Evolutionary conservation across 2,888 invertebrate genomes (phyloP), one percentile per base, ranked within the genome.

Genomic region (Hyposoter dolosus): DNA sequence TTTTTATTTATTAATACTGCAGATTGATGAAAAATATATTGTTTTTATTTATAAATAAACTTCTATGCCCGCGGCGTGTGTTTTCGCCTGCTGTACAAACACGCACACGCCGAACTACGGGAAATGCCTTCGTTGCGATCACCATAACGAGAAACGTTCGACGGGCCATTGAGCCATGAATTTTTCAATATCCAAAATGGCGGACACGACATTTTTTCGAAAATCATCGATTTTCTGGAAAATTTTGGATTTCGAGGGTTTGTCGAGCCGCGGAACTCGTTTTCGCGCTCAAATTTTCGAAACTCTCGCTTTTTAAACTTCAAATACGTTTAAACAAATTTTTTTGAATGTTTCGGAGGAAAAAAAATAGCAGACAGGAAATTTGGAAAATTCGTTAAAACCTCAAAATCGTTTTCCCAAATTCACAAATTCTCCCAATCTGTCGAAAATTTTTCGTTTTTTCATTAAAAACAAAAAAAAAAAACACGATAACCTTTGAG

Each of bases 1-100:
- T 40, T 19, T 43, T 23, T 5, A 53, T 77, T 53, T 78, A 78
- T 53, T 78, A 78, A 78, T 78, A 78, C 78, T 78, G 78, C 78
- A 56, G n/a, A n/a, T 69, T 32, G 56, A 53, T 53, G 66, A 69
- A 60, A 53, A 66, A 68, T 12, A 77, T 60, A 40, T 56, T 72
- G 5, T n/a, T 10, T 60, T 19, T 17, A 28, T 23, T 60, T 43
- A 75, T 63, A 75, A 76, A 76, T 76, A 63, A 63, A 76, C 28
- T 28, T 60, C 15, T 15, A 60, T 28, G 60, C 5, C 7, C 74
- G 56, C 28, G 3, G 23, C 10, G 45, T 28, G 28, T 40, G 35
- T 32, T 28, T 28, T 43, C 53, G 53, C 40, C 19, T 40, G 43
- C 7, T 40, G 43, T 10, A 63, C 15, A 35, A 19, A n/a, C 47